Evolutionary conservation across 2,797 vertebrate species (phyloP).

Genomic region (Eulemur rubriventer): DNA sequence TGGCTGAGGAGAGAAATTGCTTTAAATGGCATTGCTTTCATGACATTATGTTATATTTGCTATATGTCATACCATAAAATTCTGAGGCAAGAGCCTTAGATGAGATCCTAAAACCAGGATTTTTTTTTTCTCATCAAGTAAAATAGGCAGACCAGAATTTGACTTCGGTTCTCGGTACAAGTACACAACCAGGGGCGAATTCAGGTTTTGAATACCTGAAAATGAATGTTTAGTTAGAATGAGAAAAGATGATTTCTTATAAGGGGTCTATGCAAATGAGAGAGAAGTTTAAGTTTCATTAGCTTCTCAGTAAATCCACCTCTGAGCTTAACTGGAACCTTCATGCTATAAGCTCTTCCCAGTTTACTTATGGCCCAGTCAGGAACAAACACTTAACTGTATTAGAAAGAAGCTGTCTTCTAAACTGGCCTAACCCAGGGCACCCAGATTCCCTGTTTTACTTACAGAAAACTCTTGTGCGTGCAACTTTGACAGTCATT

Average conservation of each 20-base stretch:
- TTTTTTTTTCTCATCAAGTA: background rate
- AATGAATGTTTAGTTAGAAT: background rate
- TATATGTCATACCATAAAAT: background rate
- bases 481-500: background rate
- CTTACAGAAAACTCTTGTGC: background rate
- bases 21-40: background rate
- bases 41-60: background rate
- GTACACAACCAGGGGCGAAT: background rate
- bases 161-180: background rate
- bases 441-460: background rate
- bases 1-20: background rate
- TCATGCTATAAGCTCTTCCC: background rate
- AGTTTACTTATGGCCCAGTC: background rate
- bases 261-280: background rate
- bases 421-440: background rate
- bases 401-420: background rate
- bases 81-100: background rate
- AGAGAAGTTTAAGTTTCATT: slow-evolving; percentile 1
- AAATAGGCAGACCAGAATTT: background rate
- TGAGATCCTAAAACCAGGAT: background rate
- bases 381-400: background rate
- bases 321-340: background rate
- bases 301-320: background rate
- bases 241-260: background rate
- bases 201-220: background rate